Conservation (phyloP, 1,140 invertebrate species). For the Elysia chlorotica region DNA sequence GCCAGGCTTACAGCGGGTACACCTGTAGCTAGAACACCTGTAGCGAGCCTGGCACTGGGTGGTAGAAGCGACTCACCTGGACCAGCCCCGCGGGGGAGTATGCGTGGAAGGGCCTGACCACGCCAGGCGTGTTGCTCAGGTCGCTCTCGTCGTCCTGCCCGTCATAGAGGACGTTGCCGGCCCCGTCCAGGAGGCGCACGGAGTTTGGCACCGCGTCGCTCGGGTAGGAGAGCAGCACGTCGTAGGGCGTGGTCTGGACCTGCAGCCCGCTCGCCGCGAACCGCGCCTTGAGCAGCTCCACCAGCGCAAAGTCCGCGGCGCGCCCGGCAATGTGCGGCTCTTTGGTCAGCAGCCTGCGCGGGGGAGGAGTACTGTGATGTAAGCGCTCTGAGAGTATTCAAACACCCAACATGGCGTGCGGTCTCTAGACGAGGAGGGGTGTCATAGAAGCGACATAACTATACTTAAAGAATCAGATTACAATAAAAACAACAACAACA, state of each 20-base stretch:
- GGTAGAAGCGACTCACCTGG: constrained; percentile 17
- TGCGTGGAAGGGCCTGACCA: constrained; percentile 57
- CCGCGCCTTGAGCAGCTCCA: constrained; percentile 35
- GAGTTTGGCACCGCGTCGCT: constrained; percentile 36
- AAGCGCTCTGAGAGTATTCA: too few species aligned
- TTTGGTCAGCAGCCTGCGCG: constrained; percentile 44
- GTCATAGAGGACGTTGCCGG: constrained; percentile 28
- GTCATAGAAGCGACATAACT: too few species aligned
- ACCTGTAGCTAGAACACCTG: too few species aligned
- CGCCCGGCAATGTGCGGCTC: constrained; percentile 55
- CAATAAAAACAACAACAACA: too few species aligned
- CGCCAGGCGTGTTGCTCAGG: constrained; percentile 41
- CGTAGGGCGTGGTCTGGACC: constrained; percentile 48
- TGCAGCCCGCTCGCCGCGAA: constrained; percentile 46
- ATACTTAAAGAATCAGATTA: too few species aligned
- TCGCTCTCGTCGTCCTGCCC: constrained; percentile 40
- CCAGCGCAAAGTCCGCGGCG: constrained; percentile 36
- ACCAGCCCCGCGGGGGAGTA: constrained; percentile 39
- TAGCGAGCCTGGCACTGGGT: too few species aligned
- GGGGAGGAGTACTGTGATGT: too few species aligned
- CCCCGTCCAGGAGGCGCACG: constrained; percentile 35
- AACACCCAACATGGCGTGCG: too few species aligned
- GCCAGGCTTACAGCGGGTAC: too few species aligned
- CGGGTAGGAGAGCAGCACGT: constrained; percentile 57
- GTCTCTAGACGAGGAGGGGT: too few species aligned